Evolutionary conservation across 2,113 vertebrate species (phyloP).

Genomic region (Zosterops japonicus): DNA sequence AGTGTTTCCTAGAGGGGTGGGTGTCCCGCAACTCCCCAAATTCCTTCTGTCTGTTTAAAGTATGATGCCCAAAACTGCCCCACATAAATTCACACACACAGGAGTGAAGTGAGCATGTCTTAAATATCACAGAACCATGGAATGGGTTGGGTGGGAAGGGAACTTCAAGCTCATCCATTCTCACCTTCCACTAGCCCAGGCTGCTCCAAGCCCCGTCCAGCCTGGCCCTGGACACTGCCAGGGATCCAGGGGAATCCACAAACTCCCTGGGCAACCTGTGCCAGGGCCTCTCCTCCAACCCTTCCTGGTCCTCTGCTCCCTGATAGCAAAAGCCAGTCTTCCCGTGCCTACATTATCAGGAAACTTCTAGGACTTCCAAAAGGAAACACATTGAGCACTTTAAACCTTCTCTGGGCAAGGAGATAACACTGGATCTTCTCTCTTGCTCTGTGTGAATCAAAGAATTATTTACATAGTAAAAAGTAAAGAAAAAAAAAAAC

Average conservation of each 20-base stretch:
- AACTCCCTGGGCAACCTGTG: not conserved
- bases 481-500: not conserved
- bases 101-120: fast-evolving
- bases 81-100: not conserved
- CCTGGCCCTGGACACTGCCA: not conserved
- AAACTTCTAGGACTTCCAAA: not conserved
- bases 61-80: fast-evolving
- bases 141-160: not conserved
- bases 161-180: not conserved
- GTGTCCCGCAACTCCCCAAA: not conserved
- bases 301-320: not conserved
- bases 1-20: not conserved
- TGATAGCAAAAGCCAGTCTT: not conserved
- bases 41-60: not conserved
- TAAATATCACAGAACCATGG: not conserved
- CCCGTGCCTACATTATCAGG: fast-evolving
- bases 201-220: fast-evolving
- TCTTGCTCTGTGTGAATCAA: not conserved
- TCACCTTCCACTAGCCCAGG: not conserved
- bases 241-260: not conserved
- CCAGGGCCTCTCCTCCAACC: not conserved
- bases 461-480: not conserved
- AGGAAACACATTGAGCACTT: not conserved
- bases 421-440: not conserved
- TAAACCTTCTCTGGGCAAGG: not conserved